Evolutionary conservation across 1,140 invertebrate species (phyloP), one percentile per base, ranked within the genome.

Genomic region (Drosophila busckii): DNA sequence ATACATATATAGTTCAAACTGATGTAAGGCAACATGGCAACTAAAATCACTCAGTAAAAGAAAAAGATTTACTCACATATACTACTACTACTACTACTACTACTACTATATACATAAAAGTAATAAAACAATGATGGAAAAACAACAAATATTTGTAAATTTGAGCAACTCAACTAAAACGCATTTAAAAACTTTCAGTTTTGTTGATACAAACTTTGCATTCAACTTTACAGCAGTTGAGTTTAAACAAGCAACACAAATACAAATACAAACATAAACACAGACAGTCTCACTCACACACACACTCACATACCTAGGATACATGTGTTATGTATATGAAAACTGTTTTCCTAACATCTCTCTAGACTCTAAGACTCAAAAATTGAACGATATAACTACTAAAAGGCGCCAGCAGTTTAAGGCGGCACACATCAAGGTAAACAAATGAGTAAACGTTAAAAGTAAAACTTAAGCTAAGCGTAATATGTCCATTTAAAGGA

Each of bases 1-100:
- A n/a, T n/a, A n/a, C n/a, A n/a, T n/a, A n/a, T n/a, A n/a, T 78
- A 78, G 73, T 80, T 80, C 37, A 78, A n/a, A 82, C 68, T 80
- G 42, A 56, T 42, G 35, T 46, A 49, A 56, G n/a, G 48, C 29
- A 56, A 61, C 28, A 40, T 55, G 34, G 41, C 40, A 61, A 41
- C 52, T 55, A 37, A 29, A 40, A 61, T 61, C 41, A 46, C 8
- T 53, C 34, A 17, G 48, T 38, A 42, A 37, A 22, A 50, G 41
- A 29, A 16, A 40, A 22, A 38, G n/a, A n/a, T n/a, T n/a, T n/a
- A n/a, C n/a, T n/a, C n/a, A n/a, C n/a, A n/a, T n/a, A n/a, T n/a
- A n/a, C n/a, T n/a, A n/a, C n/a, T n/a, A n/a, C n/a, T n/a, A n/a
- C n/a, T n/a, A n/a, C n/a, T n/a, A n/a, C n/a, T n/a, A n/a, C n/a